Conservation (phyloP, 37 sponge, comb jelly and placozoan species). For the Bolinopsis microptera region DNA sequence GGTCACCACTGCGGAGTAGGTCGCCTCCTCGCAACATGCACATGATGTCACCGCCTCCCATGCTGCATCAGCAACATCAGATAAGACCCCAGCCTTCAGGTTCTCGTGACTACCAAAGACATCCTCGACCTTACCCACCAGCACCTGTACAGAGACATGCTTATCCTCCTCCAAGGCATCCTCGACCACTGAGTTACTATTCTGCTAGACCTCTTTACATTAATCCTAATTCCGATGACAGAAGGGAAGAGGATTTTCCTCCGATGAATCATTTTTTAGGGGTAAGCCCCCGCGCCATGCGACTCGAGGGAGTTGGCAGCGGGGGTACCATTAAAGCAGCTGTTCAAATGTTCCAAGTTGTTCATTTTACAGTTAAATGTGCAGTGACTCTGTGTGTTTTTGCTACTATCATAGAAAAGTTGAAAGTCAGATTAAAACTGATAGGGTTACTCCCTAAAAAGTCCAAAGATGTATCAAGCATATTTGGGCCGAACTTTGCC, state of each 20-base stretch:
- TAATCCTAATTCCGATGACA: background rate
- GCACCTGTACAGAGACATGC: background rate
- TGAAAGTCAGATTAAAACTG: background rate
- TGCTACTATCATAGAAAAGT: background rate
- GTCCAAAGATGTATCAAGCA: background rate
- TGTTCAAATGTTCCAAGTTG: background rate
- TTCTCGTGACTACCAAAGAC: background rate
- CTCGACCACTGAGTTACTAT: slow-evolving; percentile 3
- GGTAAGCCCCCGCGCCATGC: slow-evolving; percentile 49
- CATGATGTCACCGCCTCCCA: background rate
- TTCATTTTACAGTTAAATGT: background rate
- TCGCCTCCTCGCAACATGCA: background rate
- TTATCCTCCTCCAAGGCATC: slow-evolving; percentile 5
- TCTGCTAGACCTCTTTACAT: slow-evolving; percentile 24
- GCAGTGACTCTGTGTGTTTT: background rate
- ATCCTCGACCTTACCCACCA: background rate
- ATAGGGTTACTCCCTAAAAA: background rate
- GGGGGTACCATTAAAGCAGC: slow-evolving; percentile 55
- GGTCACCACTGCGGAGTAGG: too few species aligned
- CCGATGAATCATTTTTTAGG: slow-evolving; percentile 59
- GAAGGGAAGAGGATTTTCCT: background rate
- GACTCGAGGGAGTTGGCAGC: slow-evolving; percentile 52
- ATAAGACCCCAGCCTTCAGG: background rate
- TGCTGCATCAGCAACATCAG: background rate
- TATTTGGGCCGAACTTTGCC: background rate